Percentiles rank a stretch among this genome's conserved stretches.
Conservation (phyloP, 2,797 vertebrate genomes). For the Phaenicophaeus curvirostris region DNA sequence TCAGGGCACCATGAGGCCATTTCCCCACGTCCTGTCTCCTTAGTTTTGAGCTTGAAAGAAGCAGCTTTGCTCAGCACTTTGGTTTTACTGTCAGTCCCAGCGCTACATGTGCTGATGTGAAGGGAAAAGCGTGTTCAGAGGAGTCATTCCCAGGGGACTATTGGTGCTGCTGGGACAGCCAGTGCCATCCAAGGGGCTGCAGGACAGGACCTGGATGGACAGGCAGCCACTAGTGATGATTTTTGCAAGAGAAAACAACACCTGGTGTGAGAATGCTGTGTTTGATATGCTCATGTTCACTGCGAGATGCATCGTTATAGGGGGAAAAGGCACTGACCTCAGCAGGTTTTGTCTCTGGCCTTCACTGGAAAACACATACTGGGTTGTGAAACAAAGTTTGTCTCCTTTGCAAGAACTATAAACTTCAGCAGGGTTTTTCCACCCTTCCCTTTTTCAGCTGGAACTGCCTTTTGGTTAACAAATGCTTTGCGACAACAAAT, state of each 20-base stretch:
- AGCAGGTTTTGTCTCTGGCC: background rate
- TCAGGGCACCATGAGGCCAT: too few species aligned
- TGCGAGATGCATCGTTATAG: fast-evolving
- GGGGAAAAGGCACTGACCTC: background rate
- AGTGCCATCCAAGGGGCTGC: fast-evolving
- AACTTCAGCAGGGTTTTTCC: background rate
- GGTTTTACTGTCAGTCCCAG: background rate
- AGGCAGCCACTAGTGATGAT: background rate
- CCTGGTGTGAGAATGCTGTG: fast-evolving
- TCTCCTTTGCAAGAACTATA: background rate
- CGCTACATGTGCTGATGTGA: fast-evolving
- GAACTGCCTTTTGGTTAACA: background rate
- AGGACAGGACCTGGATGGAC: background rate
- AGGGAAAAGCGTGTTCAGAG: background rate
- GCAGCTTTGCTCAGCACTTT: background rate
- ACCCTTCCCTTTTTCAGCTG: background rate
- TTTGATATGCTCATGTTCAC: background rate
- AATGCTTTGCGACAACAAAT: constrained; percentile 65
- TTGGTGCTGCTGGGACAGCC: background rate
- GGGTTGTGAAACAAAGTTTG: background rate
- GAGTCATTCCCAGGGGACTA: fast-evolving
- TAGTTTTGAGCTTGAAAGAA: fast-evolving
- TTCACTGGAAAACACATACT: fast-evolving
- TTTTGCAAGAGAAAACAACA: background rate
- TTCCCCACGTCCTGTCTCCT: too few species aligned